These are phyloP conservation scores for Phorcus lineatus DNA, from an alignment of 2,888 invertebrate genomes.

Conservation along the genomic window DNA sequence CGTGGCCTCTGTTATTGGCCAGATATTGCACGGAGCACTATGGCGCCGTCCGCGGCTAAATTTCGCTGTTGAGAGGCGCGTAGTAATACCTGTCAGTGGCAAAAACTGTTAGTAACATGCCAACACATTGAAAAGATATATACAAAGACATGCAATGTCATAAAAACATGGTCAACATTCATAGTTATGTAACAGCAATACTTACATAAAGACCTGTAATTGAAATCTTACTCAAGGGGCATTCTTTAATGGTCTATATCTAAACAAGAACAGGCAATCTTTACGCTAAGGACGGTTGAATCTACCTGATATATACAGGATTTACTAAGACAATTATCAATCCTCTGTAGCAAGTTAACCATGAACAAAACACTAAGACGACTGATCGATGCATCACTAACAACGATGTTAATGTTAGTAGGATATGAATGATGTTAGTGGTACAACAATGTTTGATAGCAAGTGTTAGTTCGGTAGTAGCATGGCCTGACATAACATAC, in stretches of 20 bases:
- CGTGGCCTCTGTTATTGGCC: constrained; percentile 38
- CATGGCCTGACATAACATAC: constrained; percentile 31
- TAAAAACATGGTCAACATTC: no score
- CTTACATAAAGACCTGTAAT: constrained; percentile 2
- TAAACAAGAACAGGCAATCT: no score
- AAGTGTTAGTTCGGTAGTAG: background rate
- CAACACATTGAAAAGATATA: background rate
- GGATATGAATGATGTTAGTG: background rate
- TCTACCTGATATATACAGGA: no score
- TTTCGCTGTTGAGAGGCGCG: constrained; percentile 28
- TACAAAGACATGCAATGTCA: background rate
- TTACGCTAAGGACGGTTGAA: no score
- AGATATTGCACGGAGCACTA: constrained; percentile 39
- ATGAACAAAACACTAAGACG: background rate
- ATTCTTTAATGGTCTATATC: no score
- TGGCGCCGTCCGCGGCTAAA: constrained; percentile 36
- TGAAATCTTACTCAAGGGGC: no score
- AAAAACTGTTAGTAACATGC: background rate
- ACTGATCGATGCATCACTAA: background rate
- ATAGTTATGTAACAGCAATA: background rate
- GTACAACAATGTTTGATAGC: background rate
- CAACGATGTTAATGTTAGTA: background rate
- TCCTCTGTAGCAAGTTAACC: no score
- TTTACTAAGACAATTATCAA: no score
- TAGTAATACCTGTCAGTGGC: constrained; percentile 18